A percentile compares a stretch with the other conserved stretches of the same genome.
phyloP scores from a whole-genome alignment of 1,140 invertebrate genomes.

The Microplitis mediator region DNA sequence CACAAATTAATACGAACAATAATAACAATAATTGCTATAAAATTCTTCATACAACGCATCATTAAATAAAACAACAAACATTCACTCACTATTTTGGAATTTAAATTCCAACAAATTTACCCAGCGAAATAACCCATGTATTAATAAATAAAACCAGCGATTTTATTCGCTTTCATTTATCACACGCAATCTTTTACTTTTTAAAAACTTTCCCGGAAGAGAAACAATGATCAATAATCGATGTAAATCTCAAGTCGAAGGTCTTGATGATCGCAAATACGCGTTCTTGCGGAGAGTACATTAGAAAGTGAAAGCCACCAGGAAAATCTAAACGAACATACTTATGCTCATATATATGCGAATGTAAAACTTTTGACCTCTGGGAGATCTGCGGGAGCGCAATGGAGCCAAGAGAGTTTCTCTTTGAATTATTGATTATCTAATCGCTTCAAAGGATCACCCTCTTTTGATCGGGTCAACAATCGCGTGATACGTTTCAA shows the following conservation, averaged over 20 bases:
- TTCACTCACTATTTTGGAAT: too few species aligned
- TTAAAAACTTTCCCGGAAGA: conserved; percentile 42
- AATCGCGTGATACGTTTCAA: conserved; percentile 5
- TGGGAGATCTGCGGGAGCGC: conserved; percentile 15
- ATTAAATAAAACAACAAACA: too few species aligned
- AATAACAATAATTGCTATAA: too few species aligned
- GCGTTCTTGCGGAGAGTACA: not conserved
- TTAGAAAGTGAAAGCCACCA: conserved; percentile 20
- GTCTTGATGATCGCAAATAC: conserved; percentile 36
- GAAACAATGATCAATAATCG: conserved; percentile 42
- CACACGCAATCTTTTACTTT: not conserved
- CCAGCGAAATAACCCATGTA: not conserved
- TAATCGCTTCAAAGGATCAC: conserved; percentile 17
- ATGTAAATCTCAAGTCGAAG: conserved; percentile 44
- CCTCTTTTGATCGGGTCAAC: conserved; percentile 6
- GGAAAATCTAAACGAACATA: conserved; percentile 14
- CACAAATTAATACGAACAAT: too few species aligned
- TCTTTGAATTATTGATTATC: conserved; percentile 27
- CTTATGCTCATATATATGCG: conserved; percentile 11
- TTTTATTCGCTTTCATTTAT: not conserved
- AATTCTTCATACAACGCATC: too few species aligned
- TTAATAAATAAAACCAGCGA: not conserved
- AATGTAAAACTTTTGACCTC: conserved; percentile 23
- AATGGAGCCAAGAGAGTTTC: conserved; percentile 15
- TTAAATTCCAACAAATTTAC: not conserved